Conservation (phyloP, 1,140 invertebrate species). For the Pseudobourletiella spinata region DNA sequence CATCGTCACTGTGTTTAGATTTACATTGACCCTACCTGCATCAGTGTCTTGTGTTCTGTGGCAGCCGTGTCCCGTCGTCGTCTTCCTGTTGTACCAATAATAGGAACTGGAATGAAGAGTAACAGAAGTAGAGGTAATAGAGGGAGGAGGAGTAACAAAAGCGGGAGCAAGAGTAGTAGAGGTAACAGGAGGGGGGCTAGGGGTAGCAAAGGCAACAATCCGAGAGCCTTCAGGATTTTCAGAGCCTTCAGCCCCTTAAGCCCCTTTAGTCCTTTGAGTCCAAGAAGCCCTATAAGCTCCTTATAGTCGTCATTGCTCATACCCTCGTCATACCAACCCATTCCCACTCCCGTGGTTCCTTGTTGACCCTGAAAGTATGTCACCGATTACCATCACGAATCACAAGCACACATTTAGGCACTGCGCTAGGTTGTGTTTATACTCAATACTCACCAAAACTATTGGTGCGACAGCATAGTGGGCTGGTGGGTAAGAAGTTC, state of each 20-base stretch:
- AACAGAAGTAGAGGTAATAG: neutral
- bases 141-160: neutral
- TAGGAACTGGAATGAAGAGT: neutral
- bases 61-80: neutral
- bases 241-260: neutral
- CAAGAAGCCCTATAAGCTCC: neutral
- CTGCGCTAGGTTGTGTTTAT: neutral
- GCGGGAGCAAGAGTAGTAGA: constrained; percentile 5
- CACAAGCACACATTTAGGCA: neutral
- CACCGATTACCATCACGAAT: too few species aligned
- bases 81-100: constrained; percentile 22
- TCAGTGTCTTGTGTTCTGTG: neutral
- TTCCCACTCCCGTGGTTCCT: neutral
- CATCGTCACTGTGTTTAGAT: too few species aligned
- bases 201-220: neutral
- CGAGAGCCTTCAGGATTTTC: neutral
- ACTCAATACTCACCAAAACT: neutral
- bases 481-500: neutral
- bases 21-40: too few species aligned
- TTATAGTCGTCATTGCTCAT: neutral
- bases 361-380: neutral
- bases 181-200: constrained; percentile 1
- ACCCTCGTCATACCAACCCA: neutral
- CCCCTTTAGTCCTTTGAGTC: constrained; percentile 5
- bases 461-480: neutral